These are phyloP conservation scores for Lagodon rhomboides DNA, from an alignment of 2,797 vertebrate genomes.

Conservation along the genomic window DNA sequence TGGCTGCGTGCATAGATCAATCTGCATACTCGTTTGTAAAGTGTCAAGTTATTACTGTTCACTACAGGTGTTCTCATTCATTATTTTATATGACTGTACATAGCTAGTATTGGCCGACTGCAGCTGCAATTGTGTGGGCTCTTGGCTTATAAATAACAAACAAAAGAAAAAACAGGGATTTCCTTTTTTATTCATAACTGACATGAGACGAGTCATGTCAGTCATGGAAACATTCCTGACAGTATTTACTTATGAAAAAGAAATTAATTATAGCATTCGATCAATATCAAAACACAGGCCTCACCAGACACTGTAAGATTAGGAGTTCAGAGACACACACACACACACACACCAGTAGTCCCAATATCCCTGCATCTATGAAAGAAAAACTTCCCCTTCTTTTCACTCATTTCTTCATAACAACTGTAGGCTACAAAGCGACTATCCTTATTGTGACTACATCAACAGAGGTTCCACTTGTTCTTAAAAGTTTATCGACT, in stretches of 20 bases:
- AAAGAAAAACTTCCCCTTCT: neutral
- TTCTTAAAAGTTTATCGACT: neutral
- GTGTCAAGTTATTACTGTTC: neutral
- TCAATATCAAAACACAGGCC: neutral
- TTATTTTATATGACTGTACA: neutral
- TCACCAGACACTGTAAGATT: neutral
- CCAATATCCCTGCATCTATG: neutral
- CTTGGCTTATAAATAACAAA: conserved; percentile 7
- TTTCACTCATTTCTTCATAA: neutral
- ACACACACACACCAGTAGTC: neutral
- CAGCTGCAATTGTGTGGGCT: neutral
- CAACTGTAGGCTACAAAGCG: neutral
- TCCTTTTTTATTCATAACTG: too few species aligned
- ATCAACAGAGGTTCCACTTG: neutral
- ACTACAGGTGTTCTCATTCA: neutral
- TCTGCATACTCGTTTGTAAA: neutral
- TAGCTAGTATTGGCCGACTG: neutral
- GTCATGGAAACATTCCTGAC: neutral
- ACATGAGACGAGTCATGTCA: neutral
- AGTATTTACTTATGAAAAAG: conserved; percentile 3
- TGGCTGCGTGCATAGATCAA: neutral
- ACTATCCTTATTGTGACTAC: neutral
- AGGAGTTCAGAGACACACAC: neutral
- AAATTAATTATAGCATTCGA: neutral
- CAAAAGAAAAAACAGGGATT: neutral